Conservation (phyloP, 2,113 vertebrate species). For the Heterochromis multidens region DNA sequence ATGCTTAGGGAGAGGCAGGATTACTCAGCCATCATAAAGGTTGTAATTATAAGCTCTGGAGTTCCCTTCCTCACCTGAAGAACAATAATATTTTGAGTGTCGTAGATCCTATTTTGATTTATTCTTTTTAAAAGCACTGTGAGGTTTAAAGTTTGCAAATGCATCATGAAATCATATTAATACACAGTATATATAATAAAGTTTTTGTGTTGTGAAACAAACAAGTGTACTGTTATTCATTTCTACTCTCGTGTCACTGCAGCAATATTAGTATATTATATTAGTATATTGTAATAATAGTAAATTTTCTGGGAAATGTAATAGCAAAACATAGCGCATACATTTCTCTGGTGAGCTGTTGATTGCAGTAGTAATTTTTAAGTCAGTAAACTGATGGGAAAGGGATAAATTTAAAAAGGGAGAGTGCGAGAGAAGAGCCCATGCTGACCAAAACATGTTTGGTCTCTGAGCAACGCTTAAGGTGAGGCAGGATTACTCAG, state of each 20-base stretch:
- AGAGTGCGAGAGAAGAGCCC: rapidly evolving
- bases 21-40: background rate
- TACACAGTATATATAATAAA: too few relatives aligned
- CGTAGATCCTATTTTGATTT: background rate
- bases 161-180: too few relatives aligned
- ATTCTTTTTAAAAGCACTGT: background rate
- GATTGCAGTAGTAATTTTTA: background rate
- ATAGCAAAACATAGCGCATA: too few relatives aligned
- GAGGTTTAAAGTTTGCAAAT: too few relatives aligned
- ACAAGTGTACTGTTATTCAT: too few relatives aligned
- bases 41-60: background rate
- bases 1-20: background rate
- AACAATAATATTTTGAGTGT: background rate
- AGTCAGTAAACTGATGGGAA: too few relatives aligned
- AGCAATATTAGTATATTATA: too few relatives aligned
- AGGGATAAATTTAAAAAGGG: background rate
- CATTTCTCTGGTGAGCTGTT: background rate
- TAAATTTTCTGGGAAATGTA: too few relatives aligned
- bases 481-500: background rate
- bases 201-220: too few relatives aligned
- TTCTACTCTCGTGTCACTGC: too few relatives aligned
- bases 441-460: background rate
- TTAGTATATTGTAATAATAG: too few relatives aligned
- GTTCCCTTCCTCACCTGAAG: background rate
- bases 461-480: background rate